These are phyloP conservation scores for Leptopterna dolabrata DNA, from an alignment of 2,888 invertebrate species.

Conservation along the genomic window DNA sequence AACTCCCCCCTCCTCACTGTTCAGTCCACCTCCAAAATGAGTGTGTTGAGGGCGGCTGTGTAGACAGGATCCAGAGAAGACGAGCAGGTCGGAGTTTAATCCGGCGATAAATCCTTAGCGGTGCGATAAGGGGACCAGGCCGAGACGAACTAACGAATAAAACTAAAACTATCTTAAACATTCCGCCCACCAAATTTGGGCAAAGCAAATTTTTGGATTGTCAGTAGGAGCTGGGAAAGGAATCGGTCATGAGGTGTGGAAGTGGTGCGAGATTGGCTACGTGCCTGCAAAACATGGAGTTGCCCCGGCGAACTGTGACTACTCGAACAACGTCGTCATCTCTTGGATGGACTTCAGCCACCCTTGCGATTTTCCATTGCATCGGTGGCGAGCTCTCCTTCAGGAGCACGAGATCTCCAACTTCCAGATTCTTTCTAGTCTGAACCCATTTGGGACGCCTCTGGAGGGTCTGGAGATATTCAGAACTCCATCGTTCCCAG, in stretches of 20 bases:
- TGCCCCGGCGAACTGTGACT: not conserved
- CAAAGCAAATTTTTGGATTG: not conserved
- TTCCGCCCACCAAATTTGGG: slow-evolving; percentile 39
- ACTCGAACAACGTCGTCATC: slow-evolving; percentile 28
- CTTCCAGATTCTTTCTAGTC: slow-evolving; percentile 24
- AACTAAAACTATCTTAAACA: not conserved
- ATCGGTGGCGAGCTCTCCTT: slow-evolving; percentile 37
- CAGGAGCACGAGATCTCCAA: slow-evolving; percentile 48
- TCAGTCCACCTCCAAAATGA: no score
- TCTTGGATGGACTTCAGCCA: not conserved
- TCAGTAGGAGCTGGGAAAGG: not conserved
- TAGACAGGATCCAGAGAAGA: no score
- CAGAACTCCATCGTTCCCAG: slow-evolving; percentile 61
- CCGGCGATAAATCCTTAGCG: no score
- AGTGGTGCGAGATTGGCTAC: slow-evolving; percentile 4
- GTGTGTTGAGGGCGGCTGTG: no score
- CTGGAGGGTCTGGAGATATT: slow-evolving; percentile 56
- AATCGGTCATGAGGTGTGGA: not conserved
- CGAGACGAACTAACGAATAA: no score
- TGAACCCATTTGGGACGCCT: slow-evolving; percentile 54
- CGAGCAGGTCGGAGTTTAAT: no score
- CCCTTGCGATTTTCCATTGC: slow-evolving; percentile 12
- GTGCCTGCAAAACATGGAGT: not conserved
- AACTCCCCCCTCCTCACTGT: no score
- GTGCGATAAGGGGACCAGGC: no score